Percentiles rank a stretch among this genome's conserved stretches.
Conservation (phyloP, 2,797 vertebrate genomes). For the Tragopan temminckii region DNA sequence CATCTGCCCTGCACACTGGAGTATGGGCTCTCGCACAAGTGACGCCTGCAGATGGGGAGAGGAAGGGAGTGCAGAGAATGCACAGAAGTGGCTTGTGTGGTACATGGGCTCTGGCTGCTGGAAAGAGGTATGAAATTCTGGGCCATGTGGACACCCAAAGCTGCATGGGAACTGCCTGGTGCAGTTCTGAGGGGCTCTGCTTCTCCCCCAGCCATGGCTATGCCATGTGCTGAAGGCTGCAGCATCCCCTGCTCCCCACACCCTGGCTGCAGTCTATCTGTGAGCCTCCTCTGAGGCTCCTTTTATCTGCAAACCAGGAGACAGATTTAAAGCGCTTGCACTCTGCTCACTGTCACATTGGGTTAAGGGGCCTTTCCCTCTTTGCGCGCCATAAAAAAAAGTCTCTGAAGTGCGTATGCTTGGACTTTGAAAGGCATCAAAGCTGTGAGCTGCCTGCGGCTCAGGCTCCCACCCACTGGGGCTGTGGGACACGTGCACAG, state of each 20-base stretch:
- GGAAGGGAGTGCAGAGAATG: not conserved
- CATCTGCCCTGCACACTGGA: not conserved
- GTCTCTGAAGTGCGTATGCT: not conserved
- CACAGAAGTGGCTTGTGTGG: not conserved
- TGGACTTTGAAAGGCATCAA: not conserved
- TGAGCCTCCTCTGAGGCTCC: not conserved
- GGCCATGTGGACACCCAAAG: too few species aligned
- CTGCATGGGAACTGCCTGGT: not conserved
- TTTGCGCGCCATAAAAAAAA: not conserved
- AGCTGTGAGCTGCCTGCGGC: not conserved
- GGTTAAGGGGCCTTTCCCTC: conserved; percentile 14
- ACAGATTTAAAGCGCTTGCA: not conserved
- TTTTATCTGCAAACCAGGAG: not conserved
- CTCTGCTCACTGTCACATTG: not conserved
- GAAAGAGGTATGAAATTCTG: rapidly evolving
- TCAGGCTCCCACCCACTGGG: not conserved
- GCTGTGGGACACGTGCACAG: not conserved
- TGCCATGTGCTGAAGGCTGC: not conserved
- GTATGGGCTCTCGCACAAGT: not conserved
- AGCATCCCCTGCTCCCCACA: not conserved
- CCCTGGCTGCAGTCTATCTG: not conserved
- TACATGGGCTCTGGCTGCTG: rapidly evolving
- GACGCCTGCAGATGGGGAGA: not conserved
- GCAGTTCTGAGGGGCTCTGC: not conserved
- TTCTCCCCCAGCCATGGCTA: not conserved